Evolutionary conservation across 2,113 vertebrate species (phyloP), one percentile per base, ranked within the genome.

Genomic region (Taxidea taxus): DNA sequence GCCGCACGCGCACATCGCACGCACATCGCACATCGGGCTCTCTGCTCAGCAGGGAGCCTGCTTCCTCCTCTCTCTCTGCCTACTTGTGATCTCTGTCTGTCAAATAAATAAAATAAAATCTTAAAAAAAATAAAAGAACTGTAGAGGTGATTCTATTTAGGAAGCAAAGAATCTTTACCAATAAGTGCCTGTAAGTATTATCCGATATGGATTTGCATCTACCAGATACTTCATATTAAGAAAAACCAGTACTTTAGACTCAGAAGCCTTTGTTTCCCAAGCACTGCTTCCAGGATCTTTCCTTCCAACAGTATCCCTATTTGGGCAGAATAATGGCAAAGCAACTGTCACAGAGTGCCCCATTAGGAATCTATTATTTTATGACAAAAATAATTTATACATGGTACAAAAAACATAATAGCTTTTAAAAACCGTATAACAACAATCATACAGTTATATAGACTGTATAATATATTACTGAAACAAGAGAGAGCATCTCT

Each of bases 361-460:
- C 72, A 20, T 80, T 82, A 37, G 37, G 62, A 95, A 96, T 82
- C 62, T 93, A 64, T 85, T 93, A 72, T 60, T 95, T 91, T 78
- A 93, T 16, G 51, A 91, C 27, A 82, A 68, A 87, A 88, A 64
- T 27, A 75, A 58, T 29, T 93, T 74, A 93, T 39, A 37, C 64
- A 84, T 23, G 85, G 20, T 47, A 18, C 7, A 64, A 54, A 90
- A 84, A 49, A 60, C 15, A 81, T 29, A 90, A 56, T n/a, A 13
- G 21, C 8, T 58, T 70, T 80, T 72, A 92, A 89, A 95, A 89
- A 58, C 7, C 42, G 7, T 39, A 95, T 58, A 70, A 72, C 6
- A 85, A 80, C 29, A 85, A 54, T 72, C 18, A 70, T 39, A 83
- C 0, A 80, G 25, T 88, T 84, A 91, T 87, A 93, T 0, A 31